A percentile compares a stretch with the other conserved stretches of the same genome.
These are phyloP conservation scores for Rotaria sp. DNA, from an alignment of 2,888 invertebrate species.

Conservation along the genomic window DNA sequence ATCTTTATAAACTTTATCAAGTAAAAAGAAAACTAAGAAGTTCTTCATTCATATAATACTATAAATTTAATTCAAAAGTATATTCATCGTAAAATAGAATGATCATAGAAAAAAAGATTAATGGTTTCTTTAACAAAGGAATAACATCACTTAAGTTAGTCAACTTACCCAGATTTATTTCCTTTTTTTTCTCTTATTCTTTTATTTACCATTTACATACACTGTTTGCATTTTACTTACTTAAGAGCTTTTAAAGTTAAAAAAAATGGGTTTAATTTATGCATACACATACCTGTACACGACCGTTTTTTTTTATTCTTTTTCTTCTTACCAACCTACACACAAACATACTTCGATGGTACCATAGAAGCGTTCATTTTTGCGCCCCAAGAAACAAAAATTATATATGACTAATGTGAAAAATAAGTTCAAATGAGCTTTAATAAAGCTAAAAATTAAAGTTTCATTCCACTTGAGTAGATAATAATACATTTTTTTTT, in stretches of 20 bases:
- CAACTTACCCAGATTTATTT: not conserved
- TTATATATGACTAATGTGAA: not conserved
- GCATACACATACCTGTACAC: not conserved
- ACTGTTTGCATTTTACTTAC: not conserved
- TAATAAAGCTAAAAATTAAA: no score
- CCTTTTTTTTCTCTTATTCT: not conserved
- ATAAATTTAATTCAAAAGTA: not conserved
- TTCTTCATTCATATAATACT: not conserved
- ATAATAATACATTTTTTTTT: no score
- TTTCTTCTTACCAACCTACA: not conserved
- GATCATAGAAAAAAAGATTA: no score
- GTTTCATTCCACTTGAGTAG: no score
- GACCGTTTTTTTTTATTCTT: not conserved
- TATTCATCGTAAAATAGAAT: no score
- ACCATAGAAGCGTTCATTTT: not conserved
- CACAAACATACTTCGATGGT: not conserved
- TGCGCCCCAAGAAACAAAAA: not conserved
- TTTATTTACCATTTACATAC: constrained; percentile 4
- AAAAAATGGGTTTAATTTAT: not conserved
- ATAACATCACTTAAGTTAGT: not conserved
- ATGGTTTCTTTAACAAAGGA: no score
- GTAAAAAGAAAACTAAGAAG: not conserved
- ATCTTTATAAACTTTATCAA: not conserved
- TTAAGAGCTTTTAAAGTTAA: not conserved
- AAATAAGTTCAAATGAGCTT: no score